A percentile compares a stretch with the other conserved stretches of the same genome.
Conservation (phyloP, 2,797 vertebrate genomes). For the Melanotaenia maccullochi region DNA sequence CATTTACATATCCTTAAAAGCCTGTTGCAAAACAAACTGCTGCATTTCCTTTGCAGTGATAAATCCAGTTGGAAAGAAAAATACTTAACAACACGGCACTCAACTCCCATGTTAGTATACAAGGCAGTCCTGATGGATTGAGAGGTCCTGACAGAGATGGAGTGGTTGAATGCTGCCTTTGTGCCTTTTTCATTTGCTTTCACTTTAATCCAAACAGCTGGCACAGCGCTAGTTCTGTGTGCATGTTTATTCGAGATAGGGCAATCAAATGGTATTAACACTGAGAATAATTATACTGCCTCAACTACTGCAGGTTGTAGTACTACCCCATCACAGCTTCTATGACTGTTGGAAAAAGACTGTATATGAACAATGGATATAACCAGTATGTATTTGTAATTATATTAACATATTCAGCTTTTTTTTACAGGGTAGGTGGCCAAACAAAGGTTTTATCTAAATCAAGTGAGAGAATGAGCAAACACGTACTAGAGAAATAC, state of each 20-base stretch:
- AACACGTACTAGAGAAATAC: conserved; percentile 61
- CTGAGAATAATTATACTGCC: conserved; percentile 29
- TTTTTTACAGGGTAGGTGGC: not conserved
- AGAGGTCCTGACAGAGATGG: conserved; percentile 65
- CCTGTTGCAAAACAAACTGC: conserved; percentile 63
- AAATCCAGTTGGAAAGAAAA: conserved; percentile 66
- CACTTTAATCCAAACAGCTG: conserved; percentile 59
- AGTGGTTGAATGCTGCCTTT: conserved; percentile 63
- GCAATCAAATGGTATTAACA: conserved; percentile 29
- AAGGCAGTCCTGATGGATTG: conserved; percentile 65
- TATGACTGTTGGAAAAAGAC: not conserved
- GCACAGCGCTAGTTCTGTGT: conserved; percentile 25
- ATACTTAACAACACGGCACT: conserved; percentile 61
- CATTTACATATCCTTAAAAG: conserved; percentile 75
- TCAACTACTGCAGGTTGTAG: conserved; percentile 1
- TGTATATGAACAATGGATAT: not conserved
- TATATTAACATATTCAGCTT: not conserved
- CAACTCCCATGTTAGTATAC: conserved; percentile 57
- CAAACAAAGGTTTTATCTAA: not conserved
- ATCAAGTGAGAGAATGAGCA: not conserved
- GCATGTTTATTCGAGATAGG: not conserved
- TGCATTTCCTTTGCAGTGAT: conserved; percentile 62
- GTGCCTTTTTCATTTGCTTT: conserved; percentile 32
- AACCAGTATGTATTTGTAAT: not conserved
- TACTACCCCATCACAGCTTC: not conserved